A percentile compares a stretch with the other conserved stretches of the same genome.
Conservation (phyloP, 2,888 invertebrate species). For the Minunthozetes semirufus region DNA sequence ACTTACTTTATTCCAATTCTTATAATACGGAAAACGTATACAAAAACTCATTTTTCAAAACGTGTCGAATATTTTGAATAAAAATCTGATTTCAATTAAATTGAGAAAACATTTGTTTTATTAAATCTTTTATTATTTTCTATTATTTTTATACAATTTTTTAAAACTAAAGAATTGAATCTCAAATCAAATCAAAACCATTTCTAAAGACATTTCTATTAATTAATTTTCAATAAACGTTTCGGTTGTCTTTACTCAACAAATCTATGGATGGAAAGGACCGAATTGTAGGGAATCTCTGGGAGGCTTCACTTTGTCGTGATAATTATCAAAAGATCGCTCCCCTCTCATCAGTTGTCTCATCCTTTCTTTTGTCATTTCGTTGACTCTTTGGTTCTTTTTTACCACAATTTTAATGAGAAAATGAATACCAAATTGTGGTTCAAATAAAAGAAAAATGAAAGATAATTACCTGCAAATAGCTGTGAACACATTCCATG, state of each 20-base stretch:
- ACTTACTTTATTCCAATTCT: background rate
- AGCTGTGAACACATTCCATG: constrained; percentile 9
- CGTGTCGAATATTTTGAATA: constrained; percentile 13
- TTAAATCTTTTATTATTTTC: background rate
- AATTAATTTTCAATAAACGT: no score
- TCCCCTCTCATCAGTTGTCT: constrained; percentile 36
- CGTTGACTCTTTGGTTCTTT: constrained; percentile 22
- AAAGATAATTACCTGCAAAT: constrained; percentile 33
- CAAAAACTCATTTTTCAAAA: constrained; percentile 27
- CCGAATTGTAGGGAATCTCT: constrained; percentile 31
- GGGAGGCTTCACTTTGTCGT: constrained; percentile 32
- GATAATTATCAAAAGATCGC: constrained; percentile 14
- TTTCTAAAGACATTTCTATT: background rate
- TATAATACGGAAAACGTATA: background rate
- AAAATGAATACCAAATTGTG: background rate
- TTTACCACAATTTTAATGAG: background rate
- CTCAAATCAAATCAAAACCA: background rate
- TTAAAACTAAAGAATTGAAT: background rate
- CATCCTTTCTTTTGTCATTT: constrained; percentile 33
- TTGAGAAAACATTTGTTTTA: background rate
- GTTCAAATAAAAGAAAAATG: no score
- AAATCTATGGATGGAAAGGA: constrained; percentile 21
- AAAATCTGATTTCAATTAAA: background rate
- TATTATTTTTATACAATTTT: background rate
- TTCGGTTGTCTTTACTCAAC: no score